Conservation (phyloP, 2,888 invertebrate genomes). For the Disparrhopalites patrizii region DNA sequence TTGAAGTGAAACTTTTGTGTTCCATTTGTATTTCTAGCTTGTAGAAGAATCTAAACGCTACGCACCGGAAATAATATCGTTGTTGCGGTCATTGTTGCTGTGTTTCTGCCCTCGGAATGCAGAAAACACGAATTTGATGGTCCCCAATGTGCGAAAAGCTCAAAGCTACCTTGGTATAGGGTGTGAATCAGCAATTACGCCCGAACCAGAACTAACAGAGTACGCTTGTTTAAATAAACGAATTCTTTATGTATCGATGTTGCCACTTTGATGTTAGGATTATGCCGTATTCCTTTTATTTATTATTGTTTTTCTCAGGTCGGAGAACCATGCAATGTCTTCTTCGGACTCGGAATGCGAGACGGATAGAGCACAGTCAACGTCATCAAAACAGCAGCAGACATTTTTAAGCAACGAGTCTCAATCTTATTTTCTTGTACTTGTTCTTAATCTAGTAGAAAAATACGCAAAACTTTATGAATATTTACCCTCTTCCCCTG, state of each 20-base stretch:
- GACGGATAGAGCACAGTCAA: too few relatives aligned
- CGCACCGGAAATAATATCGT: slow-evolving; percentile 18
- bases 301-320: too few relatives aligned
- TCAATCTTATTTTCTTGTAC: too few relatives aligned
- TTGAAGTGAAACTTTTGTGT: neutral
- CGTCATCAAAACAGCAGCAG: too few relatives aligned
- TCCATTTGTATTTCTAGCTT: slow-evolving; percentile 20
- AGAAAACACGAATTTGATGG: slow-evolving; percentile 8
- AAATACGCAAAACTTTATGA: slow-evolving; percentile 58
- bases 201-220: too few relatives aligned
- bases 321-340: too few relatives aligned
- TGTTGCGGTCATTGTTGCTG: slow-evolving; percentile 21
- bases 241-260: too few relatives aligned
- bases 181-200: too few relatives aligned
- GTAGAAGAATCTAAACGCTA: slow-evolving; percentile 21
- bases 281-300: too few relatives aligned
- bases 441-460: slow-evolving; percentile 2
- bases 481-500: slow-evolving; percentile 51
- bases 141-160: slow-evolving; percentile 23
- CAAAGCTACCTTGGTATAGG: neutral
- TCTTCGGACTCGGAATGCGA: neutral
- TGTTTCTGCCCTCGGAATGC: slow-evolving; percentile 13
- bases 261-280: too few relatives aligned
- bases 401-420: too few relatives aligned
- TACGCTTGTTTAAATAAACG: too few relatives aligned